Evolutionary conservation across 2,888 invertebrate genomes (phyloP).

Genomic region (Meghimatium bilineatum): DNA sequence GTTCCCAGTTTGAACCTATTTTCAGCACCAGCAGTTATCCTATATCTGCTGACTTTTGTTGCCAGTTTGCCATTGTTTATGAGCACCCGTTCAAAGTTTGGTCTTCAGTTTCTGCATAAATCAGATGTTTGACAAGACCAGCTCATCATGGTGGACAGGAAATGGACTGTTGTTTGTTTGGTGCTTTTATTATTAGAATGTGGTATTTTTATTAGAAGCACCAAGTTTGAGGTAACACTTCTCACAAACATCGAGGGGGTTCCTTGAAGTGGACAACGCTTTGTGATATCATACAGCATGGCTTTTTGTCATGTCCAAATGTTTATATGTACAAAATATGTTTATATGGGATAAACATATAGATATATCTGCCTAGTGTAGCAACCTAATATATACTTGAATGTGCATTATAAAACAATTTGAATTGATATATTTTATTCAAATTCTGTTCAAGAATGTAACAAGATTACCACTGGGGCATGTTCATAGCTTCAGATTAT

Average conservation of each 20-base stretch:
- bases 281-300: conserved; percentile 46
- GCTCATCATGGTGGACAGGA: neutral
- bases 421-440: no score
- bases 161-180: neutral
- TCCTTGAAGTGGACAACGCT: neutral
- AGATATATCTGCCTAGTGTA: no score
- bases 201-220: neutral
- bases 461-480: no score
- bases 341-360: no score
- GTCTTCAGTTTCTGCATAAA: neutral
- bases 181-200: neutral
- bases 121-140: conserved; percentile 13
- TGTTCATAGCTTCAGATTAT: no score
- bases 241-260: neutral
- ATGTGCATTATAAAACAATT: no score
- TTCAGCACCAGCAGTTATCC: neutral
- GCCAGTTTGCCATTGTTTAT: conserved; percentile 34
- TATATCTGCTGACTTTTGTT: conserved; percentile 31
- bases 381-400: no score
- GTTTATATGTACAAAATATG: neutral
- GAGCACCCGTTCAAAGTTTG: conserved; percentile 15
- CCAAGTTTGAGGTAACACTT: neutral
- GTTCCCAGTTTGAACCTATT: conserved; percentile 20
- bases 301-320: neutral
- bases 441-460: no score